A percentile compares a stretch with the other conserved stretches of the same genome.
Conservation (phyloP, 1,140 invertebrate genomes). For the Drosophila prosaltans region DNA sequence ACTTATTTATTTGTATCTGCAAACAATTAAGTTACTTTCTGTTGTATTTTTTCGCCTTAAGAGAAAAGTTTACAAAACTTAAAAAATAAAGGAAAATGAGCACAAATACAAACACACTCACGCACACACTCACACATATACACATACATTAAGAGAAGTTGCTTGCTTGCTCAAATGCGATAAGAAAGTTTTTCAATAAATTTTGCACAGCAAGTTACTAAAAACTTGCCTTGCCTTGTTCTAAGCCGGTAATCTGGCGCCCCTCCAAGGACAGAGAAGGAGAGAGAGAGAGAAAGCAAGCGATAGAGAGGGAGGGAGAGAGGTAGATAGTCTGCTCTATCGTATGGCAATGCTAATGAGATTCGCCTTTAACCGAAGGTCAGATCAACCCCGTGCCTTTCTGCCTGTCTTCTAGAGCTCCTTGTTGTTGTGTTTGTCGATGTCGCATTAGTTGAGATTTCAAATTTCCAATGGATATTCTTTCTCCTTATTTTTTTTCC, state of each 20-base stretch:
- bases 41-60: slow-evolving; percentile 35
- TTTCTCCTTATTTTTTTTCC: slow-evolving; percentile 25
- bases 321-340: neutral
- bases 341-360: slow-evolving; percentile 62
- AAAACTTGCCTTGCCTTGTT: slow-evolving; percentile 60
- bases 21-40: slow-evolving; percentile 77
- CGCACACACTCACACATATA: slow-evolving; percentile 38
- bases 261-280: neutral
- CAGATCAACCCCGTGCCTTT: slow-evolving; percentile 34
- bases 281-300: no score
- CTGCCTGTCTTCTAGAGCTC: slow-evolving; percentile 9
- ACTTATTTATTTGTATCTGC: slow-evolving; percentile 77
- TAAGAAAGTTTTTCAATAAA: slow-evolving; percentile 83
- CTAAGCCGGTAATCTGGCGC: slow-evolving; percentile 72
- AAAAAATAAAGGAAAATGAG: slow-evolving; percentile 56
- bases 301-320: neutral
- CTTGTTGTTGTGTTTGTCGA: slow-evolving; percentile 60
- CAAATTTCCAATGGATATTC: slow-evolving; percentile 63
- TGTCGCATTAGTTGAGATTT: slow-evolving; percentile 75
- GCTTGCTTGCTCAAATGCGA: slow-evolving; percentile 67
- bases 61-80: slow-evolving; percentile 69
- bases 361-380: slow-evolving; percentile 56
- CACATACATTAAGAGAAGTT: slow-evolving; percentile 50
- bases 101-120: slow-evolving; percentile 43
- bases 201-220: slow-evolving; percentile 69